These are phyloP conservation scores for Gadus macrocephalus DNA, from an alignment of 2,113 vertebrate species.

Conservation along the genomic window DNA sequence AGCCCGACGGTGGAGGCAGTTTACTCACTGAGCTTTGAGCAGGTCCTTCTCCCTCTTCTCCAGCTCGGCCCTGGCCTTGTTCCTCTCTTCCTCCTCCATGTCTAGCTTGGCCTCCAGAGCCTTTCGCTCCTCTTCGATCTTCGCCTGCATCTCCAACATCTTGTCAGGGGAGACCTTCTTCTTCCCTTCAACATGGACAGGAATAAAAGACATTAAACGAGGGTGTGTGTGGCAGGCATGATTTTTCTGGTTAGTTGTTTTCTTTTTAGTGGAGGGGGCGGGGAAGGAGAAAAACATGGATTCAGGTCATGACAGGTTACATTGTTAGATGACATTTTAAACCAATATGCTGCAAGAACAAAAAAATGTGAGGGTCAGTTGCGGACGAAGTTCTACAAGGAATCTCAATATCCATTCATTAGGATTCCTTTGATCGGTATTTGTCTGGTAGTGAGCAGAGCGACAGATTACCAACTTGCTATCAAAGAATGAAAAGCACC, in stretches of 20 bases:
- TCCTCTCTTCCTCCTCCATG: constrained; percentile 98
- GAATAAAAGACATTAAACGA: neutral
- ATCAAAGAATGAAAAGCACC: no score
- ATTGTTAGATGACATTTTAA: neutral
- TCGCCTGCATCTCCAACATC: constrained; percentile 98
- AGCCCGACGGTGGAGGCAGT: neutral
- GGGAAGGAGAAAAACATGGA: neutral
- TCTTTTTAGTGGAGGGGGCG: neutral
- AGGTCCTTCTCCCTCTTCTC: constrained; percentile 97
- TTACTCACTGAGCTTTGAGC: constrained; percentile 94
- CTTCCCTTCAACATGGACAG: constrained; percentile 71
- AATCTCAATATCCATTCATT: no score
- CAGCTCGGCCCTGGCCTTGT: constrained; percentile 94
- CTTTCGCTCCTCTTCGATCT: constrained; percentile 96
- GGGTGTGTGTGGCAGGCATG: neutral
- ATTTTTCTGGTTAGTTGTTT: neutral
- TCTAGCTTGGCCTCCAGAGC: constrained; percentile 96
- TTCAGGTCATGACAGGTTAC: neutral
- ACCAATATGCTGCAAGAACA: no score
- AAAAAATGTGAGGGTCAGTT: no score
- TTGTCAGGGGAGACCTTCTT: constrained; percentile 98
- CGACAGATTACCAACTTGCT: no score
- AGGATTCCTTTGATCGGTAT: no score
- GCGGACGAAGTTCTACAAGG: no score
- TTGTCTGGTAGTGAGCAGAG: no score